These are phyloP conservation scores for Pterois miles DNA, from an alignment of 2,797 vertebrate genomes.

Conservation along the genomic window DNA sequence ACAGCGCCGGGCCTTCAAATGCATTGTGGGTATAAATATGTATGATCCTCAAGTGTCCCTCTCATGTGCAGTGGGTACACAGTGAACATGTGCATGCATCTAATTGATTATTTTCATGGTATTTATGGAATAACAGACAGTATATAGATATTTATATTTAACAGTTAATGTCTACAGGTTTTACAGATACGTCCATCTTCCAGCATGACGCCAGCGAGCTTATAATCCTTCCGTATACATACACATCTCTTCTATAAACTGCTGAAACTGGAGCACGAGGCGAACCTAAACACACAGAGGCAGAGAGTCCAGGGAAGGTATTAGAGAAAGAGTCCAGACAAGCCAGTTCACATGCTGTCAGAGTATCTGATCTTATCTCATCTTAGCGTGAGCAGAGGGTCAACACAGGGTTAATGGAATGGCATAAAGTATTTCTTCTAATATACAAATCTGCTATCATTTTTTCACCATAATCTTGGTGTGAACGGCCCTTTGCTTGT, in stretches of 20 bases:
- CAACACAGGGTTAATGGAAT: constrained; percentile 12
- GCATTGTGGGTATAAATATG: constrained; percentile 12
- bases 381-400: constrained; percentile 18
- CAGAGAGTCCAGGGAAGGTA: constrained; percentile 8
- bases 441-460: neutral
- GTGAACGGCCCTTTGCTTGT: neutral
- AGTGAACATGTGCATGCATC: neutral
- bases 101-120: neutral
- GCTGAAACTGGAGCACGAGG: constrained; percentile 31
- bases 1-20: neutral
- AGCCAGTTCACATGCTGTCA: constrained; percentile 26
- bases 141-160: constrained; percentile 9
- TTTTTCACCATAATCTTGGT: neutral
- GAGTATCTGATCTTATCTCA: constrained; percentile 47
- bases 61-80: neutral
- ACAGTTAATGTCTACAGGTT: constrained; percentile 7
- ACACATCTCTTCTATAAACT: constrained; percentile 39
- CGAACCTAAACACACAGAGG: constrained; percentile 48
- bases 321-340: constrained; percentile 30
- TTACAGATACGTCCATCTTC: neutral
- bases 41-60: neutral
- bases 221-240: constrained; percentile 42
- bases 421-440: neutral
- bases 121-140: neutral
- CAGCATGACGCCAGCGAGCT: neutral